Evolutionary conservation across 2,888 invertebrate genomes (phyloP).

Genomic region (Celastrina argiolus): DNA sequence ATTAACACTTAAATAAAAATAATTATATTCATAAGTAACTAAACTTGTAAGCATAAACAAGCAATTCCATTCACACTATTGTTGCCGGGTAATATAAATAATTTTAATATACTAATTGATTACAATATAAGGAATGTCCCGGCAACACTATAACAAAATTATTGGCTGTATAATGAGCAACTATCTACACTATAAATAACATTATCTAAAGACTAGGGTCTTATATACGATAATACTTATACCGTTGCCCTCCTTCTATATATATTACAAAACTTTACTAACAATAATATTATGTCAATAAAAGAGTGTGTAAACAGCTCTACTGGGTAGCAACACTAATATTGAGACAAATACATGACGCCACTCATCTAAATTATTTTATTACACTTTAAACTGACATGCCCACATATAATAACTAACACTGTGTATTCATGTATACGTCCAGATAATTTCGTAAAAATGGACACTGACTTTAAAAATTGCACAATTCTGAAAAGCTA

Average conservation of each 20-base stretch:
- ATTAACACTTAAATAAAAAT: constrained; percentile 5
- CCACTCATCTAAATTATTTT: not conserved
- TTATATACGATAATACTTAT: constrained; percentile 58
- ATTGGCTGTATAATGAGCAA: constrained; percentile 61
- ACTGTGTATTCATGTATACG: not conserved
- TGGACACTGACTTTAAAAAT: not conserved
- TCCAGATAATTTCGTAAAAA: not conserved
- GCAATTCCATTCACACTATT: constrained; percentile 18
- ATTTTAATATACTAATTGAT: constrained; percentile 16
- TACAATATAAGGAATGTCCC: constrained; percentile 26
- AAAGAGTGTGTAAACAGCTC: constrained; percentile 3
- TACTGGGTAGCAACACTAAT: not conserved
- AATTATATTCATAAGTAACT: not conserved
- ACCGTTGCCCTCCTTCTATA: constrained; percentile 40
- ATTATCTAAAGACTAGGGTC: constrained; percentile 69
- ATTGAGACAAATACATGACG: constrained; percentile 9
- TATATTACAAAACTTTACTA: constrained; percentile 52
- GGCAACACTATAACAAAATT: constrained; percentile 39
- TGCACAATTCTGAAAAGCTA: not conserved
- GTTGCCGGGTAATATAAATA: constrained; percentile 20
- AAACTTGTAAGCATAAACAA: constrained; percentile 10
- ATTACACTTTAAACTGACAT: not conserved
- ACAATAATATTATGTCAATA: constrained; percentile 48
- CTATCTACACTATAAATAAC: constrained; percentile 54
- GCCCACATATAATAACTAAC: not conserved